Conservation (phyloP, 2,888 invertebrate species). For the Drosophila melanosoma region DNA sequence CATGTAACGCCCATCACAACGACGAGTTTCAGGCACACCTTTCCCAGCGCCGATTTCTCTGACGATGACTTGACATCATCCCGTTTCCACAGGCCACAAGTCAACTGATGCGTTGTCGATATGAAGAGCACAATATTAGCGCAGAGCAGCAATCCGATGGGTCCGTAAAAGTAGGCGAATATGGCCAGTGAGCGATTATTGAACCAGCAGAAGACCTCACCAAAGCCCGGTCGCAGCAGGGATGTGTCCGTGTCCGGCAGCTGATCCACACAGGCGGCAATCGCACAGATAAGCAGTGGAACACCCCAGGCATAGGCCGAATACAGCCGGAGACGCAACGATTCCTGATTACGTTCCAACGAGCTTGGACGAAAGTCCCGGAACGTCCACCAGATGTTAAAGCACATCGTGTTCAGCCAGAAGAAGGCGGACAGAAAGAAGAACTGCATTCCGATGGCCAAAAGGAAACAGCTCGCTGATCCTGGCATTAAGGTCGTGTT, state of each 20-base stretch:
- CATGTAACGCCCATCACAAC: conserved; percentile 92
- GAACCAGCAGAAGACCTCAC: conserved; percentile 92
- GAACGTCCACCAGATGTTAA: conserved; percentile 96
- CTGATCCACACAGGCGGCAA: conserved; percentile 90
- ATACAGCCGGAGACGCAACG: conserved; percentile 91
- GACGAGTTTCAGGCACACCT: conserved; percentile 94
- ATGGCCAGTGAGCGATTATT: conserved; percentile 91
- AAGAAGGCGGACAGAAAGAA: conserved; percentile 95
- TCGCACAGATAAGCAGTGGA: conserved; percentile 90
- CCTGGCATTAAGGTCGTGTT: conserved; percentile 87
- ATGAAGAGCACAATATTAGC: conserved; percentile 92
- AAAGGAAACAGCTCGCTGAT: conserved; percentile 86
- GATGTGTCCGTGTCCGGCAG: conserved; percentile 87
- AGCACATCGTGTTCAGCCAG: conserved; percentile 97
- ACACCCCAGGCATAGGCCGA: conserved; percentile 94
- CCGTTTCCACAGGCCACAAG: conserved; percentile 94
- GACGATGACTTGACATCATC: conserved; percentile 94
- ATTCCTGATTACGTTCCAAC: conserved; percentile 93
- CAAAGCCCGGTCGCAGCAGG: conserved; percentile 92
- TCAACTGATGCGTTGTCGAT: conserved; percentile 93
- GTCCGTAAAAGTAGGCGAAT: conserved; percentile 93
- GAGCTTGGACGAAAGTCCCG: conserved; percentile 94
- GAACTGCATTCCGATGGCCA: conserved; percentile 94
- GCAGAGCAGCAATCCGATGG: conserved; percentile 91
- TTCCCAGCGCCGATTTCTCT: conserved; percentile 92